Percentiles rank a stretch among this genome's conserved stretches.
Conservation (phyloP, 2,888 invertebrate species). For the Euclidia mi region DNA sequence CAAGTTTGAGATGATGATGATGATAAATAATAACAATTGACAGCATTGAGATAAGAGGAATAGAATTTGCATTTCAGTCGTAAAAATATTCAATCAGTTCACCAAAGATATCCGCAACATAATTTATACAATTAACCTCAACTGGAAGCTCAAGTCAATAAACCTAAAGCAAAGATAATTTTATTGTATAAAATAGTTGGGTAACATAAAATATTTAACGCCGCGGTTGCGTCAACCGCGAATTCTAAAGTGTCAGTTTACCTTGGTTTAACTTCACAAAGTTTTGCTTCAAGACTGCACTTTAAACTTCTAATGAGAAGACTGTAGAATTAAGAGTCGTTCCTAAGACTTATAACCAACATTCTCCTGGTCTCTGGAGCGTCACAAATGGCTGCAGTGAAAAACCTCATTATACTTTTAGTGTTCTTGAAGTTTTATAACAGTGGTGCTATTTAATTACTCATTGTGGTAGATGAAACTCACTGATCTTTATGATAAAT, state of each 20-base stretch:
- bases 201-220: background rate
- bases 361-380: background rate
- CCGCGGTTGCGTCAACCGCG: background rate
- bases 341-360: conserved; percentile 4
- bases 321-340: background rate
- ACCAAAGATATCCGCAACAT: no score
- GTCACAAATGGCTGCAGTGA: background rate
- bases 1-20: no score
- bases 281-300: conserved; percentile 2
- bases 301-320: conserved; percentile 11
- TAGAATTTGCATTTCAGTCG: no score
- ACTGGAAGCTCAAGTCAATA: no score
- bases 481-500: no score
- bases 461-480: no score
- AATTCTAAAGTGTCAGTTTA: conserved; percentile 13
- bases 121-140: no score
- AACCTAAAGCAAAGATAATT: no score
- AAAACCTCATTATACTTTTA: background rate
- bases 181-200: conserved; percentile 1
- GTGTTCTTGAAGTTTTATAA: background rate
- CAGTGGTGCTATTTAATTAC: no score
- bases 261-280: conserved; percentile 24
- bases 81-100: no score
- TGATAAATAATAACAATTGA: no score
- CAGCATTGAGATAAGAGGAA: no score